Conservation (phyloP, 2,888 invertebrate species). For the Sepiola atlantica region DNA sequence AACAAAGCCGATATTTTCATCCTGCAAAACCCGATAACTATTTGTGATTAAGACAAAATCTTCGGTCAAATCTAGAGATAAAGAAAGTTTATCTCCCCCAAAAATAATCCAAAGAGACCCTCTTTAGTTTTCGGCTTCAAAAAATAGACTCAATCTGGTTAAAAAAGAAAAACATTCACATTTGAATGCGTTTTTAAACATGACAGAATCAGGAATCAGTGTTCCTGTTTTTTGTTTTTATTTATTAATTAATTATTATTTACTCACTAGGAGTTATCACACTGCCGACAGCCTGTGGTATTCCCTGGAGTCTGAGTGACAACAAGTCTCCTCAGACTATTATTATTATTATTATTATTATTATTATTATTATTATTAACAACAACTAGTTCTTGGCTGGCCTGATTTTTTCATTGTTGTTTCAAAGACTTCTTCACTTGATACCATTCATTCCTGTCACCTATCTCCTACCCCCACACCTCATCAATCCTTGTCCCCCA, state of each 20-base stretch:
- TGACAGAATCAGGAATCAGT: background rate
- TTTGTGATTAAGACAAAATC: background rate
- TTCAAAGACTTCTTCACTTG: background rate
- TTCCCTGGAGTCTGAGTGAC: no score
- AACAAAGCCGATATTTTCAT: no score
- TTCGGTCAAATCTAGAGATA: background rate
- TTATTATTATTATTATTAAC: no score
- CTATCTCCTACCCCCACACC: background rate
- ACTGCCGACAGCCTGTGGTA: no score
- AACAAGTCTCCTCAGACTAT: no score
- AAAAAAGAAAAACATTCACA: background rate
- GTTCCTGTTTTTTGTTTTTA: no score
- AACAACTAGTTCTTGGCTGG: background rate
- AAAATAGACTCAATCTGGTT: background rate
- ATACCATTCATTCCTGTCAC: background rate
- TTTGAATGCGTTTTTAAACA: background rate
- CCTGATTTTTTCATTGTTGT: background rate
- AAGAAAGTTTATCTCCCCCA: background rate
- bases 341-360: no score
- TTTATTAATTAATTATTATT: no score
- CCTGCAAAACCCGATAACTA: no score
- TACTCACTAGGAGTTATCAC: no score
- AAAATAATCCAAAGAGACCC: background rate
- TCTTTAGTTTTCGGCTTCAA: background rate
- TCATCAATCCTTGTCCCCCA: background rate